These are phyloP conservation scores for Oscheius sp. DNA, from an alignment of 1,140 invertebrate genomes.

Conservation along the genomic window DNA sequence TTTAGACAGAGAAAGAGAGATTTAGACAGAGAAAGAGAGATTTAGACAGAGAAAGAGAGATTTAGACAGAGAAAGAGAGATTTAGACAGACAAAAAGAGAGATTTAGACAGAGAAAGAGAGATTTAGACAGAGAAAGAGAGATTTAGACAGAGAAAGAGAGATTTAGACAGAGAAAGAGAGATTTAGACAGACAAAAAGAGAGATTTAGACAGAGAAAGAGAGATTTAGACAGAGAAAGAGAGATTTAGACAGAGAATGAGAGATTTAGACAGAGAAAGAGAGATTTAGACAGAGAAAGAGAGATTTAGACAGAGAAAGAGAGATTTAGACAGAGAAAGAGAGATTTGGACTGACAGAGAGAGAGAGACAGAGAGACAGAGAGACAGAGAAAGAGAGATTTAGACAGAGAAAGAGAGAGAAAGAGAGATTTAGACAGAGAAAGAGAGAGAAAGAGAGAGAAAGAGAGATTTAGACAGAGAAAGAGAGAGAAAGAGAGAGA, in stretches of 20 bases:
- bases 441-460: not conserved
- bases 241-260: conserved; percentile 15
- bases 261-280: not conserved
- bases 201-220: not conserved
- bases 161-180: not conserved
- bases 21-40: not conserved
- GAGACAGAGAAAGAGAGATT: not conserved
- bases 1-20: not conserved
- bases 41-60: conserved; percentile 16
- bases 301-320: not conserved
- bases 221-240: not conserved
- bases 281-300: not conserved
- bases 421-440: not conserved
- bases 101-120: not conserved
- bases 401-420: not conserved
- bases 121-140: not conserved
- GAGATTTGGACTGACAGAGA: not conserved
- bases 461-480: not conserved
- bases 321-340: not conserved
- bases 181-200: not conserved
- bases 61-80: not conserved
- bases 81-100: not conserved
- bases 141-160: conserved; percentile 17
- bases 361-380: not conserved
- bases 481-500: not conserved